A percentile compares a stretch with the other conserved stretches of the same genome.
Evolutionary conservation across 2,797 vertebrate species (phyloP).

Genomic region (Phylloscopus collybita): DNA sequence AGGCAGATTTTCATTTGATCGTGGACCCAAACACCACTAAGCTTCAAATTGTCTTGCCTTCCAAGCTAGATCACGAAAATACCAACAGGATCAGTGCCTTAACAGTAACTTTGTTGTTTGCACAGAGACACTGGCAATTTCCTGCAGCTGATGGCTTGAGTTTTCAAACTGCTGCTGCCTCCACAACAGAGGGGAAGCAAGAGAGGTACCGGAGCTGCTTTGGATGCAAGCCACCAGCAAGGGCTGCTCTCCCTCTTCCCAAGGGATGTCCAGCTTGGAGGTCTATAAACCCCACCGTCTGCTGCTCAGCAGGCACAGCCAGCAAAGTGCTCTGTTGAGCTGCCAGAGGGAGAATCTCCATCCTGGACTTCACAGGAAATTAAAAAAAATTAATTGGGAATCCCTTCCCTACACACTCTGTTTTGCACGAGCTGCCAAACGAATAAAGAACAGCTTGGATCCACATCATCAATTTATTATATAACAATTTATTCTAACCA

Average conservation of each 20-base stretch:
- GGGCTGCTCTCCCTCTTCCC: background rate
- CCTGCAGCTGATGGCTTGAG: background rate
- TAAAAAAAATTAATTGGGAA: background rate
- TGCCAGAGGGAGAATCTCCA: background rate
- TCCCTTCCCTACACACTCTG: background rate
- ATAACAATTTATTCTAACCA: constrained; percentile 7
- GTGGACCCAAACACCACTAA: background rate
- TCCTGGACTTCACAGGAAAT: background rate
- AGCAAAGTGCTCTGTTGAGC: background rate
- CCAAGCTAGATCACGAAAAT: background rate
- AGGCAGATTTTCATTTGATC: background rate
- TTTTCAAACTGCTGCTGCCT: background rate
- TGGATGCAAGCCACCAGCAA: background rate
- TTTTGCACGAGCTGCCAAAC: background rate
- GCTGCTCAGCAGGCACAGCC: background rate
- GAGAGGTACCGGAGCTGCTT: background rate
- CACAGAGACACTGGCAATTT: background rate
- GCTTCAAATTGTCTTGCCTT: background rate
- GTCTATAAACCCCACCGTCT: background rate
- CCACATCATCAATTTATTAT: constrained; percentile 29
- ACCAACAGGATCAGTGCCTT: background rate
- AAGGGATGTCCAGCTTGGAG: background rate
- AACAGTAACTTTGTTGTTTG: background rate
- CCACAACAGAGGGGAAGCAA: background rate
- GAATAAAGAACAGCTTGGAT: constrained; percentile 36